Conservation (phyloP, 2,888 invertebrate species). For the Creontiades dilutus region DNA sequence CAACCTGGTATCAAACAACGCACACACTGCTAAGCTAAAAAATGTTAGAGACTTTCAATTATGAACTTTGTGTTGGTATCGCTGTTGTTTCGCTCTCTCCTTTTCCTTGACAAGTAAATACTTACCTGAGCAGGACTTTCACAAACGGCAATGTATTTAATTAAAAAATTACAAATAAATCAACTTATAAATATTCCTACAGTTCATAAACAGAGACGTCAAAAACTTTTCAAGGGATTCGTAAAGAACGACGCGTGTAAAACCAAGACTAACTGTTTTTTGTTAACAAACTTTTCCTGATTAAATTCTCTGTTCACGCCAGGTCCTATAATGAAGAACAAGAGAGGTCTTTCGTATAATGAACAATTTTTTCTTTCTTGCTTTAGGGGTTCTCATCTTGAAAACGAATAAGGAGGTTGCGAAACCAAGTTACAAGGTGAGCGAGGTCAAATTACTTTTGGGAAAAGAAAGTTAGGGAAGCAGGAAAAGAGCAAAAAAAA, state of each 20-base stretch:
- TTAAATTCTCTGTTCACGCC: slow-evolving; percentile 26
- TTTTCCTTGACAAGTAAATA: no score
- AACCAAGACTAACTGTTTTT: neutral
- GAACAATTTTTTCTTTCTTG: slow-evolving; percentile 33
- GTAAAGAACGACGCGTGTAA: neutral
- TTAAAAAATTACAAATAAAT: neutral
- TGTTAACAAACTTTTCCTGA: slow-evolving; percentile 39
- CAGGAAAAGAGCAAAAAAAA: neutral
- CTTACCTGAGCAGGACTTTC: no score
- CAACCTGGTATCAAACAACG: no score
- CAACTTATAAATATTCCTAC: neutral
- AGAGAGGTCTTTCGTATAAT: slow-evolving; percentile 17
- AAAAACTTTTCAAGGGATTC: neutral
- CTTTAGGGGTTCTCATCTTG: slow-evolving; percentile 23
- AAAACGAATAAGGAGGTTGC: neutral
- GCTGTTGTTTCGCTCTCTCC: no score
- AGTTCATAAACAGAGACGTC: neutral
- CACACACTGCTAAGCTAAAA: no score
- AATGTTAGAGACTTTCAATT: no score
- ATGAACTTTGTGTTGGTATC: no score
- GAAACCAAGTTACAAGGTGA: slow-evolving; percentile 15
- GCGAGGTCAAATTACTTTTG: slow-evolving; percentile 54
- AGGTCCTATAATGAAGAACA: neutral
- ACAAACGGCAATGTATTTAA: no score
- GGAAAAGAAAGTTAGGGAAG: neutral